Conservation (phyloP, 2,888 invertebrate genomes). For the Drosophila greeni region DNA sequence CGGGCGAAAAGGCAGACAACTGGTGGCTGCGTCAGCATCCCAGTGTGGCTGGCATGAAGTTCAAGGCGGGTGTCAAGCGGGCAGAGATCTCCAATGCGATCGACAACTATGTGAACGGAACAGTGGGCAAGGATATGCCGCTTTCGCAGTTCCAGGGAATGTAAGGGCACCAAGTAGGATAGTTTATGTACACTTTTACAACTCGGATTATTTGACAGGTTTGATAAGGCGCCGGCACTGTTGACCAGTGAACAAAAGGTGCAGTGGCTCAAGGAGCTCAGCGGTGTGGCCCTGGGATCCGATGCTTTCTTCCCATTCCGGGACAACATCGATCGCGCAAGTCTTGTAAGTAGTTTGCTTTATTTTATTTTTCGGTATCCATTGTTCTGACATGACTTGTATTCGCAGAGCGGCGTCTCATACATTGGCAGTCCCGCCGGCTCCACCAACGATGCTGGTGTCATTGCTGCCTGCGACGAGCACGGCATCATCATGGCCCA, state of each 20-base stretch:
- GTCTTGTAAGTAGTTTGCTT: conserved; percentile 82
- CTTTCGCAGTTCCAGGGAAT: conserved; percentile 85
- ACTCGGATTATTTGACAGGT: conserved; percentile 56
- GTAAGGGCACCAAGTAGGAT: conserved; percentile 77
- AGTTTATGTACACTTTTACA: too few relatives aligned
- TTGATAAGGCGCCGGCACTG: conserved; percentile 83
- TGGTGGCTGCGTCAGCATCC: conserved; percentile 99
- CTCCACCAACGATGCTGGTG: conserved; percentile 93
- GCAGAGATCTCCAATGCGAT: conserved; percentile 97
- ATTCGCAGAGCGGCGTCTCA: conserved; percentile 91
- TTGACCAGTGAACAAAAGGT: conserved; percentile 84
- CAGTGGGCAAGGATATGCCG: conserved; percentile 93
- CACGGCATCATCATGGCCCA: conserved; percentile 92
- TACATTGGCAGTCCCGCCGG: conserved; percentile 96
- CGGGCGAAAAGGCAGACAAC: conserved; percentile 97
- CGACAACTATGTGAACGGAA: conserved; percentile 95
- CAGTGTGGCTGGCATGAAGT: conserved; percentile 88
- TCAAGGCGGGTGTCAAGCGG: conserved; percentile 90
- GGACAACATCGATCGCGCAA: conserved; percentile 96
- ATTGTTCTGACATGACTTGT: background rate
- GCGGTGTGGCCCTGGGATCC: conserved; percentile 91
- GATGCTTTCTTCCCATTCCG: conserved; percentile 99
- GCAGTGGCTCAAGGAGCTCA: conserved; percentile 85
- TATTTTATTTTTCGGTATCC: background rate
- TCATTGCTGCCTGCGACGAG: conserved; percentile 94